A percentile compares a stretch with the other conserved stretches of the same genome.
These are phyloP conservation scores for Gymnocephalus cernua DNA, from an alignment of 2,113 vertebrate species.

Conservation along the genomic window DNA sequence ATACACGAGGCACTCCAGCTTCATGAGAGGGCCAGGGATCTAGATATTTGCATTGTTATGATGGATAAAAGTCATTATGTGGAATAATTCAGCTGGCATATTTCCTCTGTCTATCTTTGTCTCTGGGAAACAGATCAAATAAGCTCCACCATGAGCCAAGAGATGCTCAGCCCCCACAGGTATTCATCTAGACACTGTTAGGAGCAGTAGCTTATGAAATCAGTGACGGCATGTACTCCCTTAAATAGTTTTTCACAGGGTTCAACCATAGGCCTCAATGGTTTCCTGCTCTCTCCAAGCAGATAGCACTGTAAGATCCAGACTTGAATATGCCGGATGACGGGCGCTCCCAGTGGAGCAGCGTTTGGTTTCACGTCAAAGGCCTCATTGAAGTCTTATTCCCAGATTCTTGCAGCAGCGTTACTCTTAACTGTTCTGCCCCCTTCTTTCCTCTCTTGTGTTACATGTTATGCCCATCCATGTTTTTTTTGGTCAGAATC, in stretches of 20 bases:
- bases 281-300: conserved; percentile 48
- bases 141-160: conserved; percentile 20
- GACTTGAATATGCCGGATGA: conserved; percentile 59
- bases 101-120: conserved; percentile 25
- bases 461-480: conserved; percentile 30
- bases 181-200: conserved; percentile 49
- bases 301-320: conserved; percentile 58
- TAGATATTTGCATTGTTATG: conserved; percentile 35
- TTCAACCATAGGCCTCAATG: conserved; percentile 65
- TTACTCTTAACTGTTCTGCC: conserved; percentile 26
- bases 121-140: conserved; percentile 39
- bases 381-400: conserved; percentile 71
- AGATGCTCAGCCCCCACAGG: conserved; percentile 49
- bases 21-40: conserved; percentile 1
- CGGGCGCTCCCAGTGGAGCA: conserved; percentile 60
- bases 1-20: conserved; percentile 21
- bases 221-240: conserved; percentile 59
- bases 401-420: conserved; percentile 45
- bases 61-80: conserved; percentile 45
- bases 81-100: conserved; percentile 29
- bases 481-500: conserved; percentile 41
- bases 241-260: conserved; percentile 65
- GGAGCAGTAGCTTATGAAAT: conserved; percentile 62
- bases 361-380: conserved; percentile 74
- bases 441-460: conserved; percentile 22